Base-by-base conservation (phyloP, 2,797 vertebrate species). In the Molossus molossus region DNA sequence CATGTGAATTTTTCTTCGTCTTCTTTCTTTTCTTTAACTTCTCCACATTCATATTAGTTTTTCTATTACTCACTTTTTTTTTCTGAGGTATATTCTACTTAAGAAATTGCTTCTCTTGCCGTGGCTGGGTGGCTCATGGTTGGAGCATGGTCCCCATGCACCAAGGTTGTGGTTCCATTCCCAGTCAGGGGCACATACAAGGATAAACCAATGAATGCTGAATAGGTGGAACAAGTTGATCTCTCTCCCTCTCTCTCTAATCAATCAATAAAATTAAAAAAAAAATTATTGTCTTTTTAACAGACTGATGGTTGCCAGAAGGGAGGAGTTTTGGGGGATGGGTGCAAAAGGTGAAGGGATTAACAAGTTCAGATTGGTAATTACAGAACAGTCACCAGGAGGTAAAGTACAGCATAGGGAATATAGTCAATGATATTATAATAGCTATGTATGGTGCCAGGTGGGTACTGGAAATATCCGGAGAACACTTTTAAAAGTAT, bases 11-110 rank as follows among this genome's bases (percentile, higher is more conserved):
- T 95, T 92, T 70, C 23, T 75, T 60, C 72, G 48, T 73, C 1
- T 65, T 29, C 81, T 93, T 93, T 6, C n/a, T 91, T 90, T 92
- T 85, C 73, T 82, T 93, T 92, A 84, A 62, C 17, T 3, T 79
- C 4, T 94, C 17, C 9, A 75, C 20, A 70, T 88, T 86, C 8
- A 65, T 88, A 81, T 84, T 94, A 94, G 9, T 14, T 9, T 84
- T 94, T 67, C 25, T 93, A 55, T 55, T 94, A 20, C 25, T 70
- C 87, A 50, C 33, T n/a, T n/a, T 33, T 76, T 92, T 53, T 84
- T 94, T 88, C 3, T 72, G 45, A 57, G 89, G 2, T 70, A 57
- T 45, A 79, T 86, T 85, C 13, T 55, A 25, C 50, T 95, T 93
- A n/a, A 23, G 65, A 73, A 92, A 72, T 79, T 58, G 76, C 20